Conservation (phyloP, 2,113 vertebrate species). For the Pao palembangensis region DNA sequence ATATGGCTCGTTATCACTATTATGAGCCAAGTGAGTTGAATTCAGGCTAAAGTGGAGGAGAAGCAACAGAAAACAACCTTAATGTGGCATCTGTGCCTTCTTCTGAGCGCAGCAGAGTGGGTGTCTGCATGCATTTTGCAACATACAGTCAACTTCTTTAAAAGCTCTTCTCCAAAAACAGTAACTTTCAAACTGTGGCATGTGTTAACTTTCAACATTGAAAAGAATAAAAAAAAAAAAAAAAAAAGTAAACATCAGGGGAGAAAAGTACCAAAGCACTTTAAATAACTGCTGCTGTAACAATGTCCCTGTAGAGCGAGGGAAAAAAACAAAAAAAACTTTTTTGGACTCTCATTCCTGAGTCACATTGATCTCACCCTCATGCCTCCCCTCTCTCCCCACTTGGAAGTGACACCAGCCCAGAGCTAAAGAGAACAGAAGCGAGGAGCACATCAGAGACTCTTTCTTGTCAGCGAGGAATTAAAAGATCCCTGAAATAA, state of each 20-base stretch:
- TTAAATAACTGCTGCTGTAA: constrained; percentile 34
- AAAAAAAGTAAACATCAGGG: constrained; percentile 7
- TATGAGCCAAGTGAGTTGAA: not conserved
- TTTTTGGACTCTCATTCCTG: constrained; percentile 37
- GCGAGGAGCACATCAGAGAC: constrained; percentile 51
- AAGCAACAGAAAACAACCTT: too few species aligned
- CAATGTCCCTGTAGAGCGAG: constrained; percentile 26
- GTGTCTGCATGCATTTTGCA: not conserved
- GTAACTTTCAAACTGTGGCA: constrained; percentile 21
- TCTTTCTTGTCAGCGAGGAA: constrained; percentile 44
- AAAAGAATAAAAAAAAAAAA: constrained; percentile 5
- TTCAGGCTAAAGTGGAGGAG: not conserved
- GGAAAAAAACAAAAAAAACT: not conserved
- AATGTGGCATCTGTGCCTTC: constrained; percentile 8
- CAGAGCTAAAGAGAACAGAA: constrained; percentile 53
- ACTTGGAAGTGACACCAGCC: constrained; percentile 40
- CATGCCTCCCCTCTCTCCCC: constrained; percentile 21
- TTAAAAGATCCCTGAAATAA: constrained; percentile 52
- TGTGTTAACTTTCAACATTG: constrained; percentile 8
- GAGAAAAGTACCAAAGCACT: constrained; percentile 24
- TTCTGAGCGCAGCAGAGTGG: not conserved
- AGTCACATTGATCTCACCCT: constrained; percentile 50
- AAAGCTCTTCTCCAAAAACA: constrained; percentile 13
- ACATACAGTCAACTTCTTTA: constrained; percentile 11
- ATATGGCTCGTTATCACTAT: not conserved